Evolutionary conservation across 2,888 invertebrate genomes (phyloP), one percentile per base, ranked within the genome.

Genomic region (Lepidochitona cinerea): DNA sequence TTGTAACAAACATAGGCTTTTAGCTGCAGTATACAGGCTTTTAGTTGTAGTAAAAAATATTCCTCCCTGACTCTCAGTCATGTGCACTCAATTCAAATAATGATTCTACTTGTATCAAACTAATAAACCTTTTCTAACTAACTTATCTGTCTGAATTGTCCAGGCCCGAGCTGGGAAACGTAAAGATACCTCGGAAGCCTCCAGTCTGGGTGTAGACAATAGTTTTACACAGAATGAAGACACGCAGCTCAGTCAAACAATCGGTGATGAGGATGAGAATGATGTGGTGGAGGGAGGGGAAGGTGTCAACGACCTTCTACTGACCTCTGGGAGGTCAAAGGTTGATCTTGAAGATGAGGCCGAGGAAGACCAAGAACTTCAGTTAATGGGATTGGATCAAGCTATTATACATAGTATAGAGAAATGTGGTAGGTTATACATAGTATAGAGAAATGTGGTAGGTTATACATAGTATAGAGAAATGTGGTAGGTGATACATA

Each of bases 321-420:
- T 72, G 2, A 6, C 36, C 14, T 41, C 70, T 67, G 66, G 18
- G 37, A 68, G 71, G 4, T 64, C 72, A 32, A 84, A 82, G 64
- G 67, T 74, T 7, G 78, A 77, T 7, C 79, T 84, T 9, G 73
- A 80, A 59, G 72, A 75, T 32, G 92, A 92, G 74, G 93, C 94
- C 77, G 94, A 95, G 77, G 76, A 81, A 52, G 84, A 85, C 35
- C 77, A 80, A 14, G 82, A 80, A 14, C 75, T 83, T 5, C 89
- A 96, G 89, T 93, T 97, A 0, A 92, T 97, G 79, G 95, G 97
- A 0, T 91, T 98, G 70, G 98, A 98, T 90, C 95, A 96, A 85
- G 97, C 97, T 0, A 95, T 98, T 76, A 91, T 97, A 0, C 95
- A 96, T 86, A 96, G 97, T 85, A 97, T 98, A 80, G 97, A 97